Evolutionary conservation across 2,888 invertebrate genomes (phyloP).

Genomic region (Portevinia maculata): DNA sequence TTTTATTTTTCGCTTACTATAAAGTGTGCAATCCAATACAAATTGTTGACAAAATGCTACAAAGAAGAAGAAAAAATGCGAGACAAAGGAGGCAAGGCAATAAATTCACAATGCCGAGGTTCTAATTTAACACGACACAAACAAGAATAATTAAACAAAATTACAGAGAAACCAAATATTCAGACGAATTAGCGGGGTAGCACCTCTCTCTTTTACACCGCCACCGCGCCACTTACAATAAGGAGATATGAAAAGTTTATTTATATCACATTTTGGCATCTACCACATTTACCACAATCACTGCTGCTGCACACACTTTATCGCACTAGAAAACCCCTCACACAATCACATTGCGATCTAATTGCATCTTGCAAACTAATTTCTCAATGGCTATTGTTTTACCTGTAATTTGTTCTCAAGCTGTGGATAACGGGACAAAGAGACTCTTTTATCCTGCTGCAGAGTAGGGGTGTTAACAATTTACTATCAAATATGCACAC

Average conservation of each 20-base stretch:
- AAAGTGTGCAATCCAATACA: constrained; percentile 2
- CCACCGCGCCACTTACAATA: constrained; percentile 46
- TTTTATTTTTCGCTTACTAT: constrained; percentile 2
- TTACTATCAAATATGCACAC: constrained; percentile 13
- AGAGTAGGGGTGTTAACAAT: constrained; percentile 39
- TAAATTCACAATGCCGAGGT: constrained; percentile 64
- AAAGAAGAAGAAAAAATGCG: constrained; percentile 9
- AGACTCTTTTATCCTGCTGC: constrained; percentile 9
- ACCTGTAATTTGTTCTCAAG: constrained; percentile 50
- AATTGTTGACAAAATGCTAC: constrained; percentile 39
- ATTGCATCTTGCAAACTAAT: constrained; percentile 50
- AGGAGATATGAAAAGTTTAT: constrained; percentile 50
- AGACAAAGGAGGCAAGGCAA: constrained; percentile 21
- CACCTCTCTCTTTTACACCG: background rate
- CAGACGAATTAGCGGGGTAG: constrained; percentile 22
- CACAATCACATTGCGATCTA: constrained; percentile 7
- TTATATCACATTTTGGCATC: constrained; percentile 68
- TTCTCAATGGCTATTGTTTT: constrained; percentile 54
- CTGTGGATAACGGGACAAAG: constrained; percentile 18
- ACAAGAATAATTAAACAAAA: no score
- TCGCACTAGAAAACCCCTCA: constrained; percentile 42
- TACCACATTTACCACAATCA: constrained; percentile 45
- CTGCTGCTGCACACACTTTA: constrained; percentile 48
- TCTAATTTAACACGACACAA: constrained; percentile 63
- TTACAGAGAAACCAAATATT: constrained; percentile 63